A percentile compares a stretch with the other conserved stretches of the same genome.
These are phyloP conservation scores for Steinernema scapterisci DNA, from an alignment of 2,888 invertebrate species.

Conservation along the genomic window DNA sequence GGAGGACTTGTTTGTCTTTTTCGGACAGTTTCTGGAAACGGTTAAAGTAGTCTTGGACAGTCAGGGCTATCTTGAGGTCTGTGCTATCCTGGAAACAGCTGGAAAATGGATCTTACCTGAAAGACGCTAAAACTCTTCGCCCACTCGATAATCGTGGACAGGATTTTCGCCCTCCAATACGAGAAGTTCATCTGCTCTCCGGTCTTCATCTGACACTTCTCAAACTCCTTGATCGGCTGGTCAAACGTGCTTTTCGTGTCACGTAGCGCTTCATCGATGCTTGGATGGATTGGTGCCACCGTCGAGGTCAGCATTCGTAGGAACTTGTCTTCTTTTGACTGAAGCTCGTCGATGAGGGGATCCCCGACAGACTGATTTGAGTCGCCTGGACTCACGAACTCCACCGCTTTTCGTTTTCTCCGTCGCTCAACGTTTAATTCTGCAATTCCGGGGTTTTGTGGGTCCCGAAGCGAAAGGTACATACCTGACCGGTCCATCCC, in stretches of 20 bases:
- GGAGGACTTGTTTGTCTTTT: slow-evolving; percentile 52
- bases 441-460: slow-evolving; percentile 34
- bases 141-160: slow-evolving; percentile 65
- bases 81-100: too few relatives aligned
- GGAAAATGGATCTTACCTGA: too few relatives aligned
- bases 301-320: slow-evolving; percentile 47
- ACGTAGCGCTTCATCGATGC: slow-evolving; percentile 42
- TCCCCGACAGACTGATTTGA: slow-evolving; percentile 46
- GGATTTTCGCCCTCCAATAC: slow-evolving; percentile 65
- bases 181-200: slow-evolving; percentile 61
- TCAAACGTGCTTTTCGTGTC: slow-evolving; percentile 35
- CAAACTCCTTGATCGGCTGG: slow-evolving; percentile 31
- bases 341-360: slow-evolving; percentile 52
- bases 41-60: background rate
- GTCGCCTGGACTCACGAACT: slow-evolving; percentile 40
- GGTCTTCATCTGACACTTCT: slow-evolving; percentile 38
- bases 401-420: slow-evolving; percentile 57
- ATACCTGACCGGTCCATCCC: slow-evolving; percentile 60
- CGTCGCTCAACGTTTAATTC: slow-evolving; percentile 64
- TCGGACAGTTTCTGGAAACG: slow-evolving; percentile 53
- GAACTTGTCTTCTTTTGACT: slow-evolving; percentile 45
- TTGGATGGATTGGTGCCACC: slow-evolving; percentile 47
- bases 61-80: too few relatives aligned
- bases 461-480: too few relatives aligned
- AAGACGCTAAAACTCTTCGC: slow-evolving; percentile 64